These are phyloP conservation scores for Parnassius smintheus DNA, from an alignment of 2,888 invertebrate species.

Conservation along the genomic window DNA sequence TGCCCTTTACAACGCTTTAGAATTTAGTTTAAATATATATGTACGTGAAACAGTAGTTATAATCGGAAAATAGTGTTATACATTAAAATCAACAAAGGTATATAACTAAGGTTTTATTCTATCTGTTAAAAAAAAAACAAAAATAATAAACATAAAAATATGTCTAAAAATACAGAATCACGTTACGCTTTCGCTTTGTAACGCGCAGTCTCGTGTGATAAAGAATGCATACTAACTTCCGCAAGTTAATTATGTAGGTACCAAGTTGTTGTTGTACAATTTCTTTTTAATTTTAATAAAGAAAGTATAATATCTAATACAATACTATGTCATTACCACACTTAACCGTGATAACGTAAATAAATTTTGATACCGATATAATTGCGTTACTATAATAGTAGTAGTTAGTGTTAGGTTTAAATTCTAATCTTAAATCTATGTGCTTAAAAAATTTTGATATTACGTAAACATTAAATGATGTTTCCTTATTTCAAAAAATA, in stretches of 20 bases:
- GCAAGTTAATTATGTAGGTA: constrained; percentile 26
- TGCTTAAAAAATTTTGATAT: too few relatives aligned
- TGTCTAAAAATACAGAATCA: constrained; percentile 17
- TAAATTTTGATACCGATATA: background rate
- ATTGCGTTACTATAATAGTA: background rate
- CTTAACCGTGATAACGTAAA: too few relatives aligned
- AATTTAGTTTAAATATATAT: background rate
- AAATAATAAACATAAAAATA: constrained; percentile 11
- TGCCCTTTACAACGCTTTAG: background rate
- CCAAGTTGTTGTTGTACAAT: constrained; percentile 24
- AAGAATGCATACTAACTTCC: constrained; percentile 27
- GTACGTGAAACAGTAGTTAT: too few relatives aligned
- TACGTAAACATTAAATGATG: too few relatives aligned
- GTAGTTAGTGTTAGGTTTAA: too few relatives aligned
- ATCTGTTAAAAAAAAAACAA: constrained; percentile 1
- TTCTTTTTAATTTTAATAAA: constrained; percentile 29
- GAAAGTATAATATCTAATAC: constrained; percentile 23
- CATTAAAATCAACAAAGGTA: too few relatives aligned
- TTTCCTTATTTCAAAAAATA: too few relatives aligned
- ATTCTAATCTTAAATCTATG: too few relatives aligned
- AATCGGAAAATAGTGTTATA: too few relatives aligned
- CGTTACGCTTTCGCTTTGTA: constrained; percentile 26
- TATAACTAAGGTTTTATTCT: background rate
- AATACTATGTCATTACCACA: too few relatives aligned
- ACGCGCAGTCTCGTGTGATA: constrained; percentile 18